Conservation (phyloP, 2,888 invertebrate genomes). For the Drosophila barbarae region DNA sequence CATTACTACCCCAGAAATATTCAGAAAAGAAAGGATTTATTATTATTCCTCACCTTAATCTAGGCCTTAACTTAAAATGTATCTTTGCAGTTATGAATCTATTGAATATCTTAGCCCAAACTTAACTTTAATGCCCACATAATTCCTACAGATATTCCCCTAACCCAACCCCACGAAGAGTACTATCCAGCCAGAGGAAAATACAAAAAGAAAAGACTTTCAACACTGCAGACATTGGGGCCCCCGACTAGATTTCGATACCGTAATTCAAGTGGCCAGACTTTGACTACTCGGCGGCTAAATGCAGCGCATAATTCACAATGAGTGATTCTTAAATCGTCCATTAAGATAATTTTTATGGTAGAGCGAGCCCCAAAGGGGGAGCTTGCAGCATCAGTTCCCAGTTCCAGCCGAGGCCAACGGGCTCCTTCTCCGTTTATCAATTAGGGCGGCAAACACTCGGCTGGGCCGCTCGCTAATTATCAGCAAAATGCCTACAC, state of each 20-base stretch:
- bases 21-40: neutral
- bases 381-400: constrained; percentile 18
- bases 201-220: constrained; percentile 31
- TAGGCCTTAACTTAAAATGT: neutral
- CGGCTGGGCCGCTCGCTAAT: constrained; percentile 52
- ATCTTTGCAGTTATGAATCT: too few relatives aligned
- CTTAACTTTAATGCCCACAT: too few relatives aligned
- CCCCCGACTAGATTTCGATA: constrained; percentile 30
- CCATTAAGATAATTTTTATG: constrained; percentile 76
- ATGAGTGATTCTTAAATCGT: constrained; percentile 77
- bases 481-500: constrained; percentile 72
- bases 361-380: constrained; percentile 50
- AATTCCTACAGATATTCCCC: neutral
- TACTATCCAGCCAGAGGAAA: neutral
- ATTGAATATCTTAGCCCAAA: neutral
- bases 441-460: constrained; percentile 63
- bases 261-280: constrained; percentile 49
- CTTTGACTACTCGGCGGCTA: constrained; percentile 63
- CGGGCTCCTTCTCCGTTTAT: constrained; percentile 54
- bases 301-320: constrained; percentile 77
- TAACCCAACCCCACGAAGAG: neutral
- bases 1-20: neutral
- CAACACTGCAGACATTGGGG: constrained; percentile 48
- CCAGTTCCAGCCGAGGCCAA: neutral
- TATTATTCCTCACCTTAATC: too few relatives aligned